Evolutionary conservation across 2,797 vertebrate species (phyloP), one percentile per base, ranked within the genome.

Genomic region (Microctenopoma lineatum): DNA sequence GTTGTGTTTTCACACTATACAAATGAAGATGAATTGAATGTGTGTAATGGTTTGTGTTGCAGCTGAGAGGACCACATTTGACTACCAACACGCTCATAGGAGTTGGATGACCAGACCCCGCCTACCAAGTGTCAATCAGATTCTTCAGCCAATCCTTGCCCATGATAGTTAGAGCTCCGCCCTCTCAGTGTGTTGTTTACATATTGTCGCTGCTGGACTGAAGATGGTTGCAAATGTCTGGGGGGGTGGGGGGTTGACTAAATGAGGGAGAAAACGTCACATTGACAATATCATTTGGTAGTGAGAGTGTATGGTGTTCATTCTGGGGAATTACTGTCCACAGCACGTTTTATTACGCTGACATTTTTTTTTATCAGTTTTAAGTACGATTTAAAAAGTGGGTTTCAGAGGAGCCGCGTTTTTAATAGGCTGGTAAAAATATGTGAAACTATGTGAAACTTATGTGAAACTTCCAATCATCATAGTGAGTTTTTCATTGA

Each of bases 171-270:
- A 79, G 52, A 86, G 76, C 77, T 84, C 86, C 45, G 29, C 88
- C 85, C 82, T 57, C 81, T 84, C 87, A 82, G 89, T 90, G 90
- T 94, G 90, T 92, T 94, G 94, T 97, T 96, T 95, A 94, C 95
- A 94, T 91, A 81, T 85, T 89, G 84, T 92, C 73, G 82, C 75
- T 87, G 89, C 92, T 91, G 90, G 93, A 90, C 89, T 81, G 66
- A 70, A 77, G 56, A 73, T 74, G 72, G 52, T 70, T 54, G 32
- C 72, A 60, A 53, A 60, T 60, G 80, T 81, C 45, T 27, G 10
- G 57, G 32, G 32, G 7, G 32, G 32, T 7, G 29, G 29, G 5
- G 27, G 27, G 4, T 4, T 6, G 27, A 32, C 5, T 2, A 54
- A 53, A 26, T 0, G 0, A 27, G 7, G 41, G n/a, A 58, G n/a